A percentile compares a stretch with the other conserved stretches of the same genome.
phyloP scores from a whole-genome alignment of 2,113 vertebrate genomes.

The Bubo bubo region DNA sequence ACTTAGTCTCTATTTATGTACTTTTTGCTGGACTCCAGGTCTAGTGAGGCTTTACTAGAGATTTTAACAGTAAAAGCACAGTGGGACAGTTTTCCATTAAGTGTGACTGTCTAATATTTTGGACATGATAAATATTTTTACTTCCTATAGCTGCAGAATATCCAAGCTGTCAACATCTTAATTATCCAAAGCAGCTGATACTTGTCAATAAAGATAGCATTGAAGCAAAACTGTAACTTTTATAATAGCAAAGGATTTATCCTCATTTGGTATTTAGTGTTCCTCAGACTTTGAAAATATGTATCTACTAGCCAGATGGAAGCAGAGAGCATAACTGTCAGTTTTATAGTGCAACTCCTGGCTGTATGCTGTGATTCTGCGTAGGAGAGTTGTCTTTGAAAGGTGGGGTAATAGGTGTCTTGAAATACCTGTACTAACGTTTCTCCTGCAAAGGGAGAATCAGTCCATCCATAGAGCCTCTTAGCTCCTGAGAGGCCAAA shows the following conservation, averaged over 20 bases:
- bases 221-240: background rate
- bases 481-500: background rate
- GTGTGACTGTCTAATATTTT: background rate
- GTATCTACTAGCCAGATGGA: background rate
- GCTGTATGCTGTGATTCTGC: background rate
- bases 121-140: background rate
- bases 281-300: background rate
- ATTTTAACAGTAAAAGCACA: background rate
- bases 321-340: background rate
- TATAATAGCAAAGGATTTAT: background rate
- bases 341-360: background rate
- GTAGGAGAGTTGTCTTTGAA: background rate
- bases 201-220: background rate
- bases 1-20: background rate
- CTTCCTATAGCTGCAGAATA: background rate
- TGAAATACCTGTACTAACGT: background rate
- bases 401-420: background rate
- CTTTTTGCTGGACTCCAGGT: background rate
- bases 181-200: background rate
- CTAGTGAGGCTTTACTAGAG: background rate
- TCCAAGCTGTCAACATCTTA: rapidly evolving
- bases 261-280: background rate
- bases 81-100: background rate
- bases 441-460: background rate
- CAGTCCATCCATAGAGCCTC: background rate